These are phyloP conservation scores for Pristis pectinata DNA, from an alignment of 2,797 vertebrate genomes.

Conservation along the genomic window DNA sequence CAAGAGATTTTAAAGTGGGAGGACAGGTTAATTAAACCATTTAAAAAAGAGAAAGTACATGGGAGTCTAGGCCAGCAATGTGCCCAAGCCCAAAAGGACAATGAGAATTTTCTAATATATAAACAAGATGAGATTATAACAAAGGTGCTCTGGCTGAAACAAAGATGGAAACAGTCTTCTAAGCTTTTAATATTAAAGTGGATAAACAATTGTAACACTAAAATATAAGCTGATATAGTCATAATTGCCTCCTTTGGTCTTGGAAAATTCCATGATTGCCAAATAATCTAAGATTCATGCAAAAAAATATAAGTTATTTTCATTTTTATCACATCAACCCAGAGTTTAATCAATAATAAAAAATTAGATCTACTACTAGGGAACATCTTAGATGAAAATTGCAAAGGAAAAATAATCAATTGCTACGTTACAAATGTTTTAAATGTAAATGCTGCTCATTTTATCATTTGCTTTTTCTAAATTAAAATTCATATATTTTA, in stretches of 20 bases:
- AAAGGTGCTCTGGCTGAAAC: neutral
- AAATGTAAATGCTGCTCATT: neutral
- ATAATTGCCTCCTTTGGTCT: neutral
- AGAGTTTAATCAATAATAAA: neutral
- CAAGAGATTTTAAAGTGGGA: neutral
- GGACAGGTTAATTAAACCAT: neutral
- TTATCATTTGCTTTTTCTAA: neutral
- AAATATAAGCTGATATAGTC: neutral
- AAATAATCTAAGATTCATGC: neutral
- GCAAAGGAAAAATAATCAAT: neutral
- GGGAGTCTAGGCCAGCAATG: neutral
- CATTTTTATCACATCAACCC: neutral
- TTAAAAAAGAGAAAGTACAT: neutral
- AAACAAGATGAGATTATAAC: neutral
- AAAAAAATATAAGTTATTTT: neutral
- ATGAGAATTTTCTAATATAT: neutral
- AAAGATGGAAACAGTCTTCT: neutral
- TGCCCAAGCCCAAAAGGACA: neutral
- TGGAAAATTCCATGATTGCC: neutral
- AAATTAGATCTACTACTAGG: neutral
- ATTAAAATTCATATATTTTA: neutral
- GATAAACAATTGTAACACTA: neutral
- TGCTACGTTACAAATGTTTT: neutral
- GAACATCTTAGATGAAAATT: neutral
- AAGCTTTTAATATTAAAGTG: neutral